Conservation (phyloP, 2,888 invertebrate species). For the Clanis bilineata region DNA sequence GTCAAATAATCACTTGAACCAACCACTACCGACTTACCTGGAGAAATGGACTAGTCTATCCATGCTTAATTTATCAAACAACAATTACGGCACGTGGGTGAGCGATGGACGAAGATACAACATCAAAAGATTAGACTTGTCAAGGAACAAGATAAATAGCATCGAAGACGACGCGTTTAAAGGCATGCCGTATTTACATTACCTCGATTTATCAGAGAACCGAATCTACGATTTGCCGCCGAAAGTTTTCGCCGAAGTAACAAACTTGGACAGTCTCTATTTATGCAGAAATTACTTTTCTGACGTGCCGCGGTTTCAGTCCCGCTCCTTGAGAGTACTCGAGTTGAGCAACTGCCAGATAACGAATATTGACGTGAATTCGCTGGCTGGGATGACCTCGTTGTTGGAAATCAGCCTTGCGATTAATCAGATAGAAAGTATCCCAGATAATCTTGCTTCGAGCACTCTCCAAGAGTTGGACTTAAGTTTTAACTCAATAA, state of each 20-base stretch:
- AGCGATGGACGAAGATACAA: slow-evolving; percentile 47
- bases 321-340: slow-evolving; percentile 80
- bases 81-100: slow-evolving; percentile 71
- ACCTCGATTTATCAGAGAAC: slow-evolving; percentile 87
- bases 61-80: slow-evolving; percentile 82
- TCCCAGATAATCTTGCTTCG: slow-evolving; percentile 83
- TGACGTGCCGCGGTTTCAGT: slow-evolving; percentile 79
- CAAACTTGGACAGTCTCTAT: slow-evolving; percentile 81
- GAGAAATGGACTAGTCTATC: slow-evolving; percentile 74
- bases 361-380: slow-evolving; percentile 68
- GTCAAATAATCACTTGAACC: slow-evolving; percentile 76
- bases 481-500: slow-evolving; percentile 83
- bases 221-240: slow-evolving; percentile 82
- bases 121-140: slow-evolving; percentile 83
- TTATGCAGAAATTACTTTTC: slow-evolving; percentile 86
- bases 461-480: slow-evolving; percentile 83
- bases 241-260: slow-evolving; percentile 80
- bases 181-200: slow-evolving; percentile 76
- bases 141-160: slow-evolving; percentile 84
- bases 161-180: slow-evolving; percentile 84
- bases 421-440: slow-evolving; percentile 83
- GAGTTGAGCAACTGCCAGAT: slow-evolving; percentile 86
- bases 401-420: slow-evolving; percentile 84
- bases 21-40: slow-evolving; percentile 68
- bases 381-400: slow-evolving; percentile 80